Evolutionary conservation across 2,888 invertebrate species (phyloP), one percentile per base, ranked within the genome.

Genomic region (Cantharis nigra): DNA sequence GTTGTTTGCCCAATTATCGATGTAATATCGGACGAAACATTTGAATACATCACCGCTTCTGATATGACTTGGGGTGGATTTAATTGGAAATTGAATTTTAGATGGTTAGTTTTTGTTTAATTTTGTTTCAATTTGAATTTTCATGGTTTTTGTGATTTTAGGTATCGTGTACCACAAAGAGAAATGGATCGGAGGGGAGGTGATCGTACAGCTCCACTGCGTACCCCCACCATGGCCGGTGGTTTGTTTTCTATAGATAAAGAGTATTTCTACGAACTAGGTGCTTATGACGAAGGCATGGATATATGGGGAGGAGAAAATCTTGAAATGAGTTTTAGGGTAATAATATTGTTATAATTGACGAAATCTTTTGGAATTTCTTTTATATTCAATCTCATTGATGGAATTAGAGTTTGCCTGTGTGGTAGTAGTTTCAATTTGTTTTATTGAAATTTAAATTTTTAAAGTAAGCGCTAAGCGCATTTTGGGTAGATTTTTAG

Each of bases 61-160:
- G 99, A 99, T 88, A 98, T 98, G 94, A 99, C 99, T 0, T 99
- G 99, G 98, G 99, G 99, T 80, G 99, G 99, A 23, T 99, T 99
- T 90, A 99, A 99, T 90, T 99, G 99, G 99, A 98, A 98, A 89
- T 91, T 99, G 73, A 99, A 99, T 90, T 99, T 99, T 90, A 94
- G 99, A 90, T 98, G 98, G 98, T 96, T 89, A 91, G 91, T 85
- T 70, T 78, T 67, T n/a, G 26, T 63, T 63, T 76, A 26, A n/a
- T 16, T 73, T 13, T 30, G 16, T 65, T 63, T 20, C 14, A 16
- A 0, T 49, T 33, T n/a, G 16, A 49, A 3, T 18, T 23, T 30
- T 33, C 72, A 30, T 63, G 2, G 18, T 26, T 73, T 18, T 69
- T 63, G n/a, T 67, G 63, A 10, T 70, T 18, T 75, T 83, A 96